Evolutionary conservation across 2,113 vertebrate genomes (phyloP).

Genomic region (Lagopus muta): DNA sequence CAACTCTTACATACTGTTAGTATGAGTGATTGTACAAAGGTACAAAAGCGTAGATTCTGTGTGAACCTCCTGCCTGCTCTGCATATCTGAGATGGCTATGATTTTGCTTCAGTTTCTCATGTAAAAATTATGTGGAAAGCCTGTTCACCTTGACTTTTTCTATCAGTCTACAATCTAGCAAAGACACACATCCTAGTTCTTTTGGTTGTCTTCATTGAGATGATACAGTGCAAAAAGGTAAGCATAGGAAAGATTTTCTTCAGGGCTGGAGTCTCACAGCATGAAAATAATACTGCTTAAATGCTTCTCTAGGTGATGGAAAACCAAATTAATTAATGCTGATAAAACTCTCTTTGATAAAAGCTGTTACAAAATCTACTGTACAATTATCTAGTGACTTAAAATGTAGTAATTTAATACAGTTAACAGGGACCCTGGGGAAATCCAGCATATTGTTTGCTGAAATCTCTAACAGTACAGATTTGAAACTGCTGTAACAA

Average conservation of each 20-base stretch:
- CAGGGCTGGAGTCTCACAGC: background rate
- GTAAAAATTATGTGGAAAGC: background rate
- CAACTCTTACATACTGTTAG: background rate
- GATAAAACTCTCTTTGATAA: slow-evolving; percentile 34
- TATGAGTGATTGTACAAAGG: rapidly evolving
- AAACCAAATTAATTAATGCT: slow-evolving; percentile 57
- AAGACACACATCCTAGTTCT: background rate
- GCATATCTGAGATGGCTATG: background rate
- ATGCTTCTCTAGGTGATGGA: slow-evolving; percentile 23
- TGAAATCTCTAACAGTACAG: slow-evolving; percentile 7
- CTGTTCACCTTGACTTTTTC: background rate
- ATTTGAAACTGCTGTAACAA: slow-evolving; percentile 22
- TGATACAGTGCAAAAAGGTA: background rate
- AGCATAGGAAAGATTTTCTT: background rate
- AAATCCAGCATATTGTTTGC: slow-evolving; percentile 36
- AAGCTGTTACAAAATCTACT: slow-evolving; percentile 34
- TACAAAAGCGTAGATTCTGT: background rate
- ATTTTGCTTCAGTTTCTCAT: background rate
- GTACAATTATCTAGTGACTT: slow-evolving; percentile 41
- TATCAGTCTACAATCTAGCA: background rate
- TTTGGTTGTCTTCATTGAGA: background rate
- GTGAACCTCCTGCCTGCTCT: background rate
- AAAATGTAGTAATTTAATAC: slow-evolving; percentile 52
- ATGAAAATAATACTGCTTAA: slow-evolving; percentile 26
- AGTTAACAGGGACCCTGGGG: slow-evolving; percentile 30